Percentiles rank a stretch among this genome's conserved stretches.
Evolutionary conservation across 2,113 vertebrate species (phyloP).

Genomic region (Syrmaticus mikado): DNA sequence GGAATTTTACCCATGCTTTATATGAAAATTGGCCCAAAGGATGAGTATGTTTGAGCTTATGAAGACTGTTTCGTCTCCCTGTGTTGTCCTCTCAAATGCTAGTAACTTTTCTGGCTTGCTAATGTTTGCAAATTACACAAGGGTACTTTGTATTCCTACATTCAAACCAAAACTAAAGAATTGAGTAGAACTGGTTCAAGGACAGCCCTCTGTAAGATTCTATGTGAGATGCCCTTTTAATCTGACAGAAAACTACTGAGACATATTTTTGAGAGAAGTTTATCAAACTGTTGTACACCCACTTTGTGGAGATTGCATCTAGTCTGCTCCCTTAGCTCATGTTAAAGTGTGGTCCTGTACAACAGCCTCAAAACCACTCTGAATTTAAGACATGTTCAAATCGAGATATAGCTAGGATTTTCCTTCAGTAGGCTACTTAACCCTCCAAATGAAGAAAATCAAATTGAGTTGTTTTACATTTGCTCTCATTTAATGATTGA

Average conservation of each 20-base stretch:
- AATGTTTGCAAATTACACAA: not conserved
- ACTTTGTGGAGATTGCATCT: not conserved
- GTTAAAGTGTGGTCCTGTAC: not conserved
- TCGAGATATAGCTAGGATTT: not conserved
- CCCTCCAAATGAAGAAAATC: not conserved
- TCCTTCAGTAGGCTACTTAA: not conserved
- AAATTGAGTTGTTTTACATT: not conserved
- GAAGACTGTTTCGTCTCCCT: not conserved
- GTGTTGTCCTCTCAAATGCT: not conserved
- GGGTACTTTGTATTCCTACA: not conserved
- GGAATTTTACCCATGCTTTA: not conserved
- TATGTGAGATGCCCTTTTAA: not conserved
- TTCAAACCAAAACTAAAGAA: not conserved
- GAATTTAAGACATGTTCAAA: not conserved
- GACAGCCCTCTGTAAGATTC: not conserved
- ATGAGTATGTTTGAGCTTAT: not conserved
- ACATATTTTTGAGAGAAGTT: not conserved
- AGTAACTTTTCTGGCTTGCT: not conserved
- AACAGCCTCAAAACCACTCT: not conserved
- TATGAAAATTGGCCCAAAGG: not conserved
- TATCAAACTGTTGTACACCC: not conserved
- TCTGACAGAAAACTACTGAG: not conserved
- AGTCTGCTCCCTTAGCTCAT: not conserved
- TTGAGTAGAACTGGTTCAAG: not conserved
- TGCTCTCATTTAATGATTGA: not conserved